Evolutionary conservation across 2,113 vertebrate species (phyloP).

Genomic region (Amblyornis subalaris): DNA sequence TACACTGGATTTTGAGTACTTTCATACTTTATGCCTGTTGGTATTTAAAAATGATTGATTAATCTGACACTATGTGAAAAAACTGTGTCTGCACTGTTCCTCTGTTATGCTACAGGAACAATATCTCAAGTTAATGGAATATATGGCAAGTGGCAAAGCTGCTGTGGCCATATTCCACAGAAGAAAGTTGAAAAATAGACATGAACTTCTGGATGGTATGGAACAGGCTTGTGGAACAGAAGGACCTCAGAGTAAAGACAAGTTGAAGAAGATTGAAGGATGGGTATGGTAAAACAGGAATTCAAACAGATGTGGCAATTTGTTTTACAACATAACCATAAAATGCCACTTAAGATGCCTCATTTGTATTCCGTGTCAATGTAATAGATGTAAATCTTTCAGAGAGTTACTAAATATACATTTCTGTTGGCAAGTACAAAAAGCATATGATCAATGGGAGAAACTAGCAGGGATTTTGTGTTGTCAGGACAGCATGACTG

Average conservation of each 20-base stretch:
- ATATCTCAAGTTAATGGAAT: slow-evolving; percentile 78
- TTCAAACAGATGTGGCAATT: slow-evolving; percentile 16
- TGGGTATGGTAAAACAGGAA: not conserved
- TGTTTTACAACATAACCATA: slow-evolving; percentile 15
- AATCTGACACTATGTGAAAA: slow-evolving; percentile 77
- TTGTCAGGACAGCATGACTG: not conserved
- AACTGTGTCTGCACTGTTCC: slow-evolving; percentile 71
- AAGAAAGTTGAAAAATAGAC: slow-evolving; percentile 64
- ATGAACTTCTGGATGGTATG: not conserved
- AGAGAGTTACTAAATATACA: slow-evolving; percentile 16
- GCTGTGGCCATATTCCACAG: slow-evolving; percentile 69
- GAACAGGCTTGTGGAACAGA: not conserved
- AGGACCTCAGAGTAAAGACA: not conserved
- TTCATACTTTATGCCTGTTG: slow-evolving; percentile 68
- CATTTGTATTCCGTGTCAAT: slow-evolving; percentile 47
- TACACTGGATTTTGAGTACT: slow-evolving; percentile 68
- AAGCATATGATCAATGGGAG: slow-evolving; percentile 9
- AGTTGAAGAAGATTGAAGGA: not conserved
- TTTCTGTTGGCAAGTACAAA: slow-evolving; percentile 28
- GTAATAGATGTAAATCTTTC: slow-evolving; percentile 46
- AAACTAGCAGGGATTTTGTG: not conserved
- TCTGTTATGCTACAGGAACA: slow-evolving; percentile 77
- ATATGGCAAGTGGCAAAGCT: slow-evolving; percentile 72
- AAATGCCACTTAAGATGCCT: slow-evolving; percentile 28
- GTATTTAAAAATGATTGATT: slow-evolving; percentile 87